These are phyloP conservation scores for Dolichotis patagonum DNA, from an alignment of 2,113 vertebrate species.

Conservation along the genomic window DNA sequence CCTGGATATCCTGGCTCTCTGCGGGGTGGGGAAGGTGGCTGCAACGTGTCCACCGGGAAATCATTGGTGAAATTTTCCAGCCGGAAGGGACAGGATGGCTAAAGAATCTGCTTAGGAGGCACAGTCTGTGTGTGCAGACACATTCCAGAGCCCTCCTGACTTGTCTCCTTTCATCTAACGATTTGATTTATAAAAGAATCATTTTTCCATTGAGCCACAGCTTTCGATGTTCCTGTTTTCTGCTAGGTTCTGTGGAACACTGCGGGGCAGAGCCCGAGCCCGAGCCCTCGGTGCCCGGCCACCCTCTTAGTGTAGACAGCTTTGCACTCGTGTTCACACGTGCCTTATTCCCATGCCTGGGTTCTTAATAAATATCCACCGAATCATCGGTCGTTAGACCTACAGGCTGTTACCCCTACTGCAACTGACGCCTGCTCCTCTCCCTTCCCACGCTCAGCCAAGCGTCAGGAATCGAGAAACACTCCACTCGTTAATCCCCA, in stretches of 20 bases:
- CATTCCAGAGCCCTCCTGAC: not conserved
- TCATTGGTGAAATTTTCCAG: not conserved
- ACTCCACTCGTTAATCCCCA: not conserved
- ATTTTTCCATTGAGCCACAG: not conserved
- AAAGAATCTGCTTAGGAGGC: not conserved
- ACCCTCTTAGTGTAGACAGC: not conserved
- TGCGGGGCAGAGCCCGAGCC: not conserved
- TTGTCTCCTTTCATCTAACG: not conserved
- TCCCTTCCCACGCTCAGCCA: rapidly evolving
- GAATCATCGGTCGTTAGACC: not conserved
- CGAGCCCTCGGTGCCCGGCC: not conserved
- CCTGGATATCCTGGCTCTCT: not conserved
- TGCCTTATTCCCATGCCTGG: not conserved
- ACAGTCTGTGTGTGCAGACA: not conserved
- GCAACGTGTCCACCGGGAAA: not conserved
- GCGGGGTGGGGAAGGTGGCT: rapidly evolving
- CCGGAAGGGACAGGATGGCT: not conserved
- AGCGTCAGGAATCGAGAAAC: not conserved
- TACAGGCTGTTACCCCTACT: not conserved
- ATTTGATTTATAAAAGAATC: not conserved
- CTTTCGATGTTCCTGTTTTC: not conserved
- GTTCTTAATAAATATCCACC: not conserved
- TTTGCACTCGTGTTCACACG: not conserved
- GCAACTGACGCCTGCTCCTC: not conserved
- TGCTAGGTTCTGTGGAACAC: not conserved